These are phyloP conservation scores for Hoplodrina ambigua DNA, from an alignment of 2,888 invertebrate species.

Conservation along the genomic window DNA sequence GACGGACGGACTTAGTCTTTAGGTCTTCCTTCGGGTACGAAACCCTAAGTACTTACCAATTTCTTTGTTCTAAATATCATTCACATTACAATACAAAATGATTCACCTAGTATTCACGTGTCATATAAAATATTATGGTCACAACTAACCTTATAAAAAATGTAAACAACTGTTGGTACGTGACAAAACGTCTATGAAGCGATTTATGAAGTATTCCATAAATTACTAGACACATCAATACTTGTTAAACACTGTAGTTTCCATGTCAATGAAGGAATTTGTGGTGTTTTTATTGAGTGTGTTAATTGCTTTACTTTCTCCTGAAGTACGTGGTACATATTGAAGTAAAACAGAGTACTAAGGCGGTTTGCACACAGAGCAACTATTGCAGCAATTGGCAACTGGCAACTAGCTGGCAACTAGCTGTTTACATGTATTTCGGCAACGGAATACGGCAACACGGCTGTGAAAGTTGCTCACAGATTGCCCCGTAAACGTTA, in stretches of 20 bases:
- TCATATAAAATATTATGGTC: slow-evolving; percentile 31
- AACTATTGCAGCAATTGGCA: too few species aligned
- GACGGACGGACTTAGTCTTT: too few species aligned
- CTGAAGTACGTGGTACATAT: background rate
- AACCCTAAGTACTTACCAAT: background rate
- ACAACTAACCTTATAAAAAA: slow-evolving; percentile 45
- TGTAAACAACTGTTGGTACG: slow-evolving; percentile 42
- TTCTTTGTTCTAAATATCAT: slow-evolving; percentile 27
- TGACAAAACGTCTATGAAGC: slow-evolving; percentile 50
- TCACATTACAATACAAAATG: slow-evolving; percentile 37
- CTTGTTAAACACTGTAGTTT: slow-evolving; percentile 29
- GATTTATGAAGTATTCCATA: slow-evolving; percentile 14
- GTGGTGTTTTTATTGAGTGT: slow-evolving; percentile 38
- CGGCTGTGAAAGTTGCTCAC: too few species aligned
- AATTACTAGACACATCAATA: slow-evolving; percentile 37
- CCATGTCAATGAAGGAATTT: slow-evolving; percentile 34
- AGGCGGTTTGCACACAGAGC: too few species aligned
- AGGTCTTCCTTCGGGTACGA: too few species aligned
- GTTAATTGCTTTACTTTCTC: slow-evolving; percentile 45
- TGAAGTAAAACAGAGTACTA: background rate
- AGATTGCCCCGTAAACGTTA: too few species aligned
- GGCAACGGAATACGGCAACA: too few species aligned
- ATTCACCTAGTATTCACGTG: slow-evolving; percentile 52
- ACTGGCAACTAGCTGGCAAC: too few species aligned
- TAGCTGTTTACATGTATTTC: too few species aligned